phyloP scores from a whole-genome alignment of 2,797 vertebrate species.

The Potorous gilbertii region DNA sequence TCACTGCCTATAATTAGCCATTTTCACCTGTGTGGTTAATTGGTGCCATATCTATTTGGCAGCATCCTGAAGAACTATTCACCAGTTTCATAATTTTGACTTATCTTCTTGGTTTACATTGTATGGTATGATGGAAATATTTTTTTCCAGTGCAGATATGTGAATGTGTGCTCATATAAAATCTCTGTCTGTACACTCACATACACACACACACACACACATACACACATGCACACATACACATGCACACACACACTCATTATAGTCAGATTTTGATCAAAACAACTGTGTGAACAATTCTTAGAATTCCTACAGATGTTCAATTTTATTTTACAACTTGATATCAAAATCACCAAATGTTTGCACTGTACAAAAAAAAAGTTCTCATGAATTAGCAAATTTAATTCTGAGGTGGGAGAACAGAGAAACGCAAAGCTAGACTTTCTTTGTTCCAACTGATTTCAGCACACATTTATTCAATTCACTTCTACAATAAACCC shows the following conservation, averaged over 20 bases:
- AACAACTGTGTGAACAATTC: not conserved
- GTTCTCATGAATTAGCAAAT: not conserved
- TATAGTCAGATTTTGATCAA: not conserved
- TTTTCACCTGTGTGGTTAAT: slow-evolving; percentile 1
- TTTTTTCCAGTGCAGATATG: not conserved
- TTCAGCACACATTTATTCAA: not conserved
- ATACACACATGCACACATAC: not conserved
- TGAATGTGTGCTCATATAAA: not conserved
- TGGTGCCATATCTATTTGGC: slow-evolving; percentile 27
- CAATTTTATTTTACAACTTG: not conserved
- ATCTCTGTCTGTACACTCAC: not conserved
- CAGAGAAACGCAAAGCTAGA: not conserved
- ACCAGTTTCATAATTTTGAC: slow-evolving; percentile 42
- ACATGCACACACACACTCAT: not conserved
- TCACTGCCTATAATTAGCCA: not conserved
- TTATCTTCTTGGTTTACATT: not conserved
- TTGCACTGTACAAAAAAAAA: not conserved
- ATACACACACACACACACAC: not conserved
- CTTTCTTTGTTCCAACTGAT: not conserved
- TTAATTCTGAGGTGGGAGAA: not conserved
- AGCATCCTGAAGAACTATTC: slow-evolving; percentile 1
- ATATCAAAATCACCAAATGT: not conserved
- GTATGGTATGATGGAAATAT: slow-evolving; percentile 19
- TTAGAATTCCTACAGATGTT: not conserved
- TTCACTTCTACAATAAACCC: not conserved